Conservation (phyloP, 2,888 invertebrate genomes). For the Drosophila phalerata region DNA sequence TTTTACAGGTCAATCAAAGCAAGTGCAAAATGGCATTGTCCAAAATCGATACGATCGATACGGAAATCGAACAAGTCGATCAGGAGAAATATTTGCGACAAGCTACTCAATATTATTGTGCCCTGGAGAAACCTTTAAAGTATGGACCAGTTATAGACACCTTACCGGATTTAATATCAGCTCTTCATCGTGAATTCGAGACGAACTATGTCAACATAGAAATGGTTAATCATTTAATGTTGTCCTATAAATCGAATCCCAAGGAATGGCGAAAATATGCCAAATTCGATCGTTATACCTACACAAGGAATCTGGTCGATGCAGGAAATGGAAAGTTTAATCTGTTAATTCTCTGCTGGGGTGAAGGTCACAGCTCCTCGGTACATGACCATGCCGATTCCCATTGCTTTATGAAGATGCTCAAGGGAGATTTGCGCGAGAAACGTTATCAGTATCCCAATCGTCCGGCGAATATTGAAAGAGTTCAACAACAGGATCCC, state of each 20-base stretch:
- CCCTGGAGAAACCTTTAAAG: constrained; percentile 85
- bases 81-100: constrained; percentile 84
- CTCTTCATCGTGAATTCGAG: constrained; percentile 92
- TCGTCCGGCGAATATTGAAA: constrained; percentile 27
- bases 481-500: constrained; percentile 31
- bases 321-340: constrained; percentile 99
- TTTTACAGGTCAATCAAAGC: constrained; percentile 78
- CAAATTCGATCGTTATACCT: constrained; percentile 95
- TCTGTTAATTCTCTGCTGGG: constrained; percentile 99
- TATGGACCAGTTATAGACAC: constrained; percentile 84
- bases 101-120: constrained; percentile 83
- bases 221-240: constrained; percentile 92
- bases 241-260: constrained; percentile 93
- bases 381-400: constrained; percentile 98
- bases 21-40: constrained; percentile 82
- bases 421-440: constrained; percentile 93
- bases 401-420: constrained; percentile 98
- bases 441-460: constrained; percentile 86
- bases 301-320: constrained; percentile 98
- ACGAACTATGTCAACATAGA: constrained; percentile 95
- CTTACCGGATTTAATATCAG: constrained; percentile 88
- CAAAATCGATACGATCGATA: constrained; percentile 71
- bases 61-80: constrained; percentile 77
- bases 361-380: constrained; percentile 96
- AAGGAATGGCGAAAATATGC: constrained; percentile 97